Evolutionary conservation across 2,113 vertebrate genomes (phyloP).

Genomic region (Riparia riparia): DNA sequence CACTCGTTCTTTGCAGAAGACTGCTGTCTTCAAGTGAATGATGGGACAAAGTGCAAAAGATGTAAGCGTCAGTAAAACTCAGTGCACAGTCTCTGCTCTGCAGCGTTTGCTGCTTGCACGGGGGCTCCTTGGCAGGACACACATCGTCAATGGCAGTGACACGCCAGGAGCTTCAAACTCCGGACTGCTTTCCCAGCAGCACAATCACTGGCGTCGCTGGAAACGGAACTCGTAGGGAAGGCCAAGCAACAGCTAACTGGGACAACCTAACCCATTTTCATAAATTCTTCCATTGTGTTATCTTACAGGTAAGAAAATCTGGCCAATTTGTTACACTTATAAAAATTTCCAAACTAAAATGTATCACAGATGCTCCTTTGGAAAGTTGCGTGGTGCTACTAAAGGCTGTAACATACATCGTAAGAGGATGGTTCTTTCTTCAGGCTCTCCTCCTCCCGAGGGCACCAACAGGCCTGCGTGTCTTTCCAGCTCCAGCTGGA

Average conservation of each 20-base stretch:
- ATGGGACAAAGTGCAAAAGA: background rate
- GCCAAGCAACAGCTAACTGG: background rate
- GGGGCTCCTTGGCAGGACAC: background rate
- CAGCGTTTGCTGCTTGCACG: background rate
- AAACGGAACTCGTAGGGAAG: background rate
- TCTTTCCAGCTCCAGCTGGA: background rate
- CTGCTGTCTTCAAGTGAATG: background rate
- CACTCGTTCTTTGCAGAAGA: background rate
- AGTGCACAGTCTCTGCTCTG: background rate
- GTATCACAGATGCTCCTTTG: rapidly evolving
- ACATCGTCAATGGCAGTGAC: rapidly evolving
- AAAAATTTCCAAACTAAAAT: background rate
- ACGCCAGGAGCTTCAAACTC: background rate
- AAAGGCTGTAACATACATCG: rapidly evolving
- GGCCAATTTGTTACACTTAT: background rate
- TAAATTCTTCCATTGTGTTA: background rate
- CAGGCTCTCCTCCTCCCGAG: background rate
- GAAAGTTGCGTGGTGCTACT: rapidly evolving
- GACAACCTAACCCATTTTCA: background rate
- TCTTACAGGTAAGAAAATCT: background rate
- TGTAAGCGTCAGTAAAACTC: background rate
- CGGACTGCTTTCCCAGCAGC: background rate
- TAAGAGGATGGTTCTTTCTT: background rate
- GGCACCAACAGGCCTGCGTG: rapidly evolving
- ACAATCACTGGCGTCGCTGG: background rate